Percentiles rank a stretch among this genome's conserved stretches.
Conservation (phyloP, 2,113 vertebrate species). For the Argyrosomus japonicus region DNA sequence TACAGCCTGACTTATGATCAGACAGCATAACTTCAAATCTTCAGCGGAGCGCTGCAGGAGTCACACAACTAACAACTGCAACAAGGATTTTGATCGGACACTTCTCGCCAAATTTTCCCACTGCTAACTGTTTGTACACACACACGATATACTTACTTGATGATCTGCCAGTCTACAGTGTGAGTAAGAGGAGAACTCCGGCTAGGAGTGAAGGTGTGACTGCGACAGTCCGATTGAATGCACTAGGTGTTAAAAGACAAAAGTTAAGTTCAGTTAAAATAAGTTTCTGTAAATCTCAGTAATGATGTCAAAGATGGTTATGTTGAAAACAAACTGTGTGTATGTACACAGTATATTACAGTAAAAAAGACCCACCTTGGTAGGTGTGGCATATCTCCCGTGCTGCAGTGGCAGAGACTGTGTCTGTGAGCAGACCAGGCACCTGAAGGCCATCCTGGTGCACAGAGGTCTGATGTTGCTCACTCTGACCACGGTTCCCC, state of each 20-base stretch:
- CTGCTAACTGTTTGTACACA: not conserved
- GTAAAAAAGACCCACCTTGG: constrained; percentile 84
- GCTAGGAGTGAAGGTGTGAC: constrained; percentile 87
- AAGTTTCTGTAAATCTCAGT: not conserved
- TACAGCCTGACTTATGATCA: not conserved
- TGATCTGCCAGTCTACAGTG: constrained; percentile 96
- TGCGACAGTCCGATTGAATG: constrained; percentile 86
- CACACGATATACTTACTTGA: constrained; percentile 84
- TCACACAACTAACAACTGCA: not conserved
- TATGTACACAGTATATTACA: not conserved
- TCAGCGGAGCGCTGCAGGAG: not conserved
- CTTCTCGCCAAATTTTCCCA: not conserved
- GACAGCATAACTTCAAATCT: not conserved
- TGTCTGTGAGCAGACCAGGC: constrained; percentile 86
- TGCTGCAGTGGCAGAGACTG: constrained; percentile 89
- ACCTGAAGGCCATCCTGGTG: constrained; percentile 91
- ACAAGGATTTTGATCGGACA: not conserved
- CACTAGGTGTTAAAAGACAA: constrained; percentile 82
- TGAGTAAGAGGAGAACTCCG: constrained; percentile 93
- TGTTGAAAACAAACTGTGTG: not conserved
- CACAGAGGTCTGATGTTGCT: constrained; percentile 95
- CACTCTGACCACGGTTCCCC: constrained; percentile 94
- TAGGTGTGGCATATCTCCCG: constrained; percentile 91
- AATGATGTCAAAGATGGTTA: not conserved
- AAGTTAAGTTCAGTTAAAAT: not conserved